Conservation (phyloP, 2,113 vertebrate genomes). For the Xiphophorus maculatus region DNA sequence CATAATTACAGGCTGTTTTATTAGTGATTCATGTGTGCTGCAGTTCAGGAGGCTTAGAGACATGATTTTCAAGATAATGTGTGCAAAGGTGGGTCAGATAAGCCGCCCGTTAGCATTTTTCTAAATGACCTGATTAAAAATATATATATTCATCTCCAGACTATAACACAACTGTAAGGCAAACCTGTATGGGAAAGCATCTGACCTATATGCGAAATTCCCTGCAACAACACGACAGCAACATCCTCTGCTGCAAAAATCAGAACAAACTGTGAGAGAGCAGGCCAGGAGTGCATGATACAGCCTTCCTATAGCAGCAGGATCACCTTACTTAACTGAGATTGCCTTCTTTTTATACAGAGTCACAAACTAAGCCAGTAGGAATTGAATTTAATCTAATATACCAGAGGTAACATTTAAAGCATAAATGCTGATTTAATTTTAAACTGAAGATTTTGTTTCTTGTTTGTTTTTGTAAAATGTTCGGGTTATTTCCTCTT, state of each 20-base stretch:
- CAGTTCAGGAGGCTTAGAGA: neutral
- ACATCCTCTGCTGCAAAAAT: neutral
- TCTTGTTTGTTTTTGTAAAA: no score
- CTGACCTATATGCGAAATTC: neutral
- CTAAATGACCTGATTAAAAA: neutral
- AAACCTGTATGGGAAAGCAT: no score
- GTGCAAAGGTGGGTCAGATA: neutral
- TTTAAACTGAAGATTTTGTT: no score
- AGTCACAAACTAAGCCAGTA: no score
- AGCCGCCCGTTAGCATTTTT: neutral
- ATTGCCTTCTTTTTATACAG: neutral
- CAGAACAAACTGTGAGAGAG: neutral
- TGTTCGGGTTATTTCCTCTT: no score
- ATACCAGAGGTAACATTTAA: no score
- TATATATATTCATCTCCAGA: no score
- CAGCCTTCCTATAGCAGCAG: constrained; percentile 27
- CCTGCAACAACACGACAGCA: neutral
- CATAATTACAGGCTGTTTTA: neutral
- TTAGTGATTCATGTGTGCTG: neutral
- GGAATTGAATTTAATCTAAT: no score
- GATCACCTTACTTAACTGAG: constrained; percentile 1
- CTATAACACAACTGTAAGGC: no score
- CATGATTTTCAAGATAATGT: neutral
- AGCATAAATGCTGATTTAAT: no score
- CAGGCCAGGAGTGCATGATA: constrained; percentile 13